Evolutionary conservation across 2,113 vertebrate genomes (phyloP).

Genomic region (Sisor rabdophorus): DNA sequence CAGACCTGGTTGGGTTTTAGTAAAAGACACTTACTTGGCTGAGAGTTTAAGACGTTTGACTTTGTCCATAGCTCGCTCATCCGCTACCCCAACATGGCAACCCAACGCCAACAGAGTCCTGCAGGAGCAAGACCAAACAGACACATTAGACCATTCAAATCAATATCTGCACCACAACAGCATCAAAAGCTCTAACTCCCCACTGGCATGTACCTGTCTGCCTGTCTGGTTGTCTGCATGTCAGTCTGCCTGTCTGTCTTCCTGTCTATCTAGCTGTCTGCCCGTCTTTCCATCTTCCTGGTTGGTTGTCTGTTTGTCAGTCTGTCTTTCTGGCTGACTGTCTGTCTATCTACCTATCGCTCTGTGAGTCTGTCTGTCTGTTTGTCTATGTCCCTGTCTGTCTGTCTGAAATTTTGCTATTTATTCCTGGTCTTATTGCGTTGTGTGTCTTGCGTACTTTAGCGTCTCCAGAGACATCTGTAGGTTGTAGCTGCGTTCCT

Average conservation of each 20-base stretch:
- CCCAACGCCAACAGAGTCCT: constrained; percentile 90
- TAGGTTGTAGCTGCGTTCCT: constrained; percentile 92
- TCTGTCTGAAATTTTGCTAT: too few species aligned
- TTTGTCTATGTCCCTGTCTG: too few species aligned
- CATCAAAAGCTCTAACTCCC: neutral
- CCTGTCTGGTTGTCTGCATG: too few species aligned
- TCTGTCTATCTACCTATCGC: too few species aligned
- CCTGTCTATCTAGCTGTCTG: too few species aligned
- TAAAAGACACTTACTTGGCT: constrained; percentile 75
- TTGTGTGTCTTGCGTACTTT: constrained; percentile 73
- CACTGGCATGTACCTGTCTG: neutral
- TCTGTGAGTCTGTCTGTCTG: too few species aligned
- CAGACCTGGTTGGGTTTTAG: too few species aligned
- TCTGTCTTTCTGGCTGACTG: too few species aligned
- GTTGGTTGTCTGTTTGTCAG: too few species aligned
- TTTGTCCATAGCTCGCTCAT: constrained; percentile 87
- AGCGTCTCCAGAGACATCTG: constrained; percentile 97
- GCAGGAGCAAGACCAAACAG: constrained; percentile 33
- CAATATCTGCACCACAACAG: neutral
- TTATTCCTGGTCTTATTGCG: neutral
- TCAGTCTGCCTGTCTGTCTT: too few species aligned
- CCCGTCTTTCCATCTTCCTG: too few species aligned
- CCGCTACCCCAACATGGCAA: constrained; percentile 89
- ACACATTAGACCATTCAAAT: neutral
- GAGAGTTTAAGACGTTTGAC: constrained; percentile 89